Base-by-base conservation (phyloP, 2,888 invertebrate species). In the Mythimna ferrago region DNA sequence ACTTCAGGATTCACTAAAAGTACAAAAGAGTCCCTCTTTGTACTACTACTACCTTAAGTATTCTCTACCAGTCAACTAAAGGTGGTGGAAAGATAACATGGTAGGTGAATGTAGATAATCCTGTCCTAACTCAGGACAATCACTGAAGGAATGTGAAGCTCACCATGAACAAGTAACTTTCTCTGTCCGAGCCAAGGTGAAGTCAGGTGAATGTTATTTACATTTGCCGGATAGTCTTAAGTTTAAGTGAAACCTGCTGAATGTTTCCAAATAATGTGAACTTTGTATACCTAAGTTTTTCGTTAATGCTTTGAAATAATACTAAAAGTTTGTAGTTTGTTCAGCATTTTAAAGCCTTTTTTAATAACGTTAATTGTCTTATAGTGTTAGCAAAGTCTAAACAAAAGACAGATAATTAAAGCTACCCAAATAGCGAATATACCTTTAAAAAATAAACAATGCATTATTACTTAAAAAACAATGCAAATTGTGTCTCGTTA, bases 101-200 rank as follows among this genome's bases (percentile, higher is more conserved):
- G 1, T 16, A 48, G 6, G 48, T 6, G 16, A 19, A 16, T 48
- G 48, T 19, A 48, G 48, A 5, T 48, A 48, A 48, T 73, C 51
- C 19, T 83, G 44, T 71, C 38, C 67, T 41, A 19, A 58, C 57
- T 65, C 80, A 70, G 53, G 21, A 63, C 74, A 75, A 76, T 80
- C 75, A 71, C 77, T 26, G 19, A 10, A 72, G 83, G 66, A 70
- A 83, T 84, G 64, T 71, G 63, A 65, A 74, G 69, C 72, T 71
- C 54, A 68, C 53, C 26, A 38, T 26, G 44, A 54, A 64, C 66
- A 82, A 80, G 77, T 72, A 73, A 73, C 73, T 72, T 71, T 68
- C 32, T 19, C 70, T 41, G 67, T 58, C 62, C 73, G 51, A 63
- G 64, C 61, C 63, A 26, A 70, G 67, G 60, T 65, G 60, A 68